A percentile compares a stretch with the other conserved stretches of the same genome.
Conservation (phyloP, 2,797 vertebrate genomes). For the Gadopsis bispinosus region DNA sequence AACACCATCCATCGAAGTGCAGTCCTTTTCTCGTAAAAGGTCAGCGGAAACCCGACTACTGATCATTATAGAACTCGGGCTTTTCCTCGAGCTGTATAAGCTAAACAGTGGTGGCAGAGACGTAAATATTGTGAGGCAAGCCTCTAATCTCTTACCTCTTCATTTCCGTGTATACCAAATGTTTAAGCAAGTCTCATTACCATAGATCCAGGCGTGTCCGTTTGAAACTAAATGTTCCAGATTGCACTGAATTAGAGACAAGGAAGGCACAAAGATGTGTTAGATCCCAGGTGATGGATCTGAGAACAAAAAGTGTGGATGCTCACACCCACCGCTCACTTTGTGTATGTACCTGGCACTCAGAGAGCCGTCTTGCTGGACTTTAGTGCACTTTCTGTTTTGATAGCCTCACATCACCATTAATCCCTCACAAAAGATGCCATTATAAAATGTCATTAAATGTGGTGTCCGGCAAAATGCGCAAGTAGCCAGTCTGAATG, state of each 20-base stretch:
- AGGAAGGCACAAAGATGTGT: not conserved
- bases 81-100: slow-evolving; percentile 32
- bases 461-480: slow-evolving; percentile 62
- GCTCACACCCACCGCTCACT: slow-evolving; percentile 23
- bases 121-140: slow-evolving; percentile 66
- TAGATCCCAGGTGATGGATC: slow-evolving; percentile 11
- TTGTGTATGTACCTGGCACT: slow-evolving; percentile 52
- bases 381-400: slow-evolving; percentile 61
- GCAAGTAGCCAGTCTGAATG: slow-evolving; percentile 72
- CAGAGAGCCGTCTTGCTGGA: slow-evolving; percentile 47
- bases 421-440: slow-evolving; percentile 72
- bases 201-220: slow-evolving; percentile 19
- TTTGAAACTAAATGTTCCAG: slow-evolving; percentile 29
- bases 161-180: slow-evolving; percentile 64
- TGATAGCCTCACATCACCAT: slow-evolving; percentile 68
- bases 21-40: slow-evolving; percentile 39
- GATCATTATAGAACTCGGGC: slow-evolving; percentile 48
- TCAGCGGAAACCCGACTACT: slow-evolving; percentile 47
- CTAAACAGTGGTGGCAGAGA: slow-evolving; percentile 55
- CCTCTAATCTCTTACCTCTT: slow-evolving; percentile 58
- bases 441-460: slow-evolving; percentile 75
- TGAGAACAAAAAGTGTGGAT: slow-evolving; percentile 10
- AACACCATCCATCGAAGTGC: slow-evolving; percentile 2
- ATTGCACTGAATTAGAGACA: not conserved
- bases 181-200: slow-evolving; percentile 59